Evolutionary conservation across 2,113 vertebrate genomes (phyloP).

Genomic region (Macquaria ambigua): DNA sequence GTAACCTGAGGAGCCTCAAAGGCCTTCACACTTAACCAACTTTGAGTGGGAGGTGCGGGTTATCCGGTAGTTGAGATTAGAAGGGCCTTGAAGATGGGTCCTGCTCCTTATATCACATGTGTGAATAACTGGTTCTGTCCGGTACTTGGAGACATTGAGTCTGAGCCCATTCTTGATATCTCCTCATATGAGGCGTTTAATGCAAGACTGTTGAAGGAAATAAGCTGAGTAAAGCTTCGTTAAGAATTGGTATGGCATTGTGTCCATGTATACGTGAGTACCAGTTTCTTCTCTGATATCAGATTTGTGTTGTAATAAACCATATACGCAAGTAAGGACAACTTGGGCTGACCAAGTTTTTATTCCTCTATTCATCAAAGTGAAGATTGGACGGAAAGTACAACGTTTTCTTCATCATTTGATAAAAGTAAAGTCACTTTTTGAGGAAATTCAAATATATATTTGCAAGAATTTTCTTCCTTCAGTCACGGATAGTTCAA

Average conservation of each 20-base stretch:
- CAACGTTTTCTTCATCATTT: no score
- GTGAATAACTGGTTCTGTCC: neutral
- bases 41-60: neutral
- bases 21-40: neutral
- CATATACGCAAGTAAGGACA: no score
- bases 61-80: neutral
- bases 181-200: neutral
- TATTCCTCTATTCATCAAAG: no score
- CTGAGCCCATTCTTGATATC: neutral
- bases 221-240: neutral
- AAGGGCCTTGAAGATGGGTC: neutral
- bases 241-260: neutral
- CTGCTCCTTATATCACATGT: neutral
- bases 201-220: neutral
- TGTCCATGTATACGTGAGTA: no score
- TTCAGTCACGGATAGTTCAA: neutral
- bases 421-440: neutral
- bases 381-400: no score
- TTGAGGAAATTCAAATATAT: neutral
- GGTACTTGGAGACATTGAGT: neutral
- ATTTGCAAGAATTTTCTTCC: neutral
- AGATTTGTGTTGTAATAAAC: no score
- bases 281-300: no score
- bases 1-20: neutral
- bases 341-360: no score